phyloP scores from a whole-genome alignment of 2,888 invertebrate genomes.

The Nasonia oneida region DNA sequence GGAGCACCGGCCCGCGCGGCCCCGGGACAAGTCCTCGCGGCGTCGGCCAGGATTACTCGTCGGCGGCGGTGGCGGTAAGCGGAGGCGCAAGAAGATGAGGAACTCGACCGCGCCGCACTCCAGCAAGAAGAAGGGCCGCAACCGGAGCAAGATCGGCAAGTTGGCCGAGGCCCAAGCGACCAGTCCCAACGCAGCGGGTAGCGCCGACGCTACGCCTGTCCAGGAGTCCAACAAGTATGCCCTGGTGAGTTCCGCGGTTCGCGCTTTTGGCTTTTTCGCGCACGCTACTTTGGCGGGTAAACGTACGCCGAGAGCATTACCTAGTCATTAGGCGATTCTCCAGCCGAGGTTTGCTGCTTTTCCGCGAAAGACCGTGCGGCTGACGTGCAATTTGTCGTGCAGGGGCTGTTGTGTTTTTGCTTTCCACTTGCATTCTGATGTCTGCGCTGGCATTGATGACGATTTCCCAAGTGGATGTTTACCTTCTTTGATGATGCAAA shows the following conservation, averaged over 20 bases:
- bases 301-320: background rate
- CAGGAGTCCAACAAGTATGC: constrained; percentile 76
- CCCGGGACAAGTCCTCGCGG: constrained; percentile 38
- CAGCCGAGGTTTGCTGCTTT: no score
- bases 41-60: constrained; percentile 34
- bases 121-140: constrained; percentile 76
- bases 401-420: no score
- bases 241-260: constrained; percentile 69
- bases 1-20: constrained; percentile 50
- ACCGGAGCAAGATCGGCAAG: constrained; percentile 54
- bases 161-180: constrained; percentile 64
- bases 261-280: no score
- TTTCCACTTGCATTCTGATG: background rate
- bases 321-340: no score
- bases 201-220: constrained; percentile 69
- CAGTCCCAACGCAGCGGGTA: constrained; percentile 66
- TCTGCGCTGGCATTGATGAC: background rate
- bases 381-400: background rate
- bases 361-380: no score
- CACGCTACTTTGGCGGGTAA: background rate
- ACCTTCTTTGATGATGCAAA: constrained; percentile 5
- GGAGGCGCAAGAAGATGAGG: constrained; percentile 52
- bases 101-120: constrained; percentile 74
- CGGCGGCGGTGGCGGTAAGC: constrained; percentile 1
- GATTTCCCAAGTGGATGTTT: background rate